Conservation (phyloP, 92 coral and sea anemone species). For the Paragorgia papillata region DNA sequence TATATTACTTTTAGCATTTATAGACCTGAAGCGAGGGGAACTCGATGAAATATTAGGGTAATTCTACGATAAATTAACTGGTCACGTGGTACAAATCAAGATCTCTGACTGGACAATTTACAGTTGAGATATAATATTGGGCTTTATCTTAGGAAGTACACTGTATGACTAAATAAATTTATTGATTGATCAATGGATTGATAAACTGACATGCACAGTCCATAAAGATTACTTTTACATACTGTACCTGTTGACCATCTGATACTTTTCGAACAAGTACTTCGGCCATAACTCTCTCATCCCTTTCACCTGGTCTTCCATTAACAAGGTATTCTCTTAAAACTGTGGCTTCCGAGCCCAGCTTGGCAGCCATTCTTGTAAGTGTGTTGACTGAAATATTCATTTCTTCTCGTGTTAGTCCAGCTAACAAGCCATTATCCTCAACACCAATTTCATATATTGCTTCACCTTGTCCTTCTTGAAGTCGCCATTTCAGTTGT, state of each 20-base stretch:
- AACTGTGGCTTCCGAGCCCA: conserved; percentile 83
- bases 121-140: no score
- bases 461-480: conserved; percentile 99
- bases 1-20: not conserved
- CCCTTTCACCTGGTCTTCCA: conserved; percentile 17
- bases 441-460: conserved; percentile 98
- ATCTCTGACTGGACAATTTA: no score
- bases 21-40: no score
- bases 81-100: no score
- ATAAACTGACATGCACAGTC: no score
- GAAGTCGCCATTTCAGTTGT: conserved; percentile 98
- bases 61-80: no score
- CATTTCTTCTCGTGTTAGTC: conserved; percentile 84
- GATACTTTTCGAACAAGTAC: conserved; percentile 88
- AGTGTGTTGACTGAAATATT: conserved; percentile 78
- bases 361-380: conserved; percentile 79
- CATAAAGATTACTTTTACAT: no score
- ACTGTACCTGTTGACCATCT: conserved; percentile 98
- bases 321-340: conserved; percentile 68
- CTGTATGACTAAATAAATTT: no score
- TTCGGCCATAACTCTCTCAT: conserved; percentile 73
- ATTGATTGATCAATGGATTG: no score
- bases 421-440: conserved; percentile 85
- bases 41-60: no score
- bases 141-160: no score